Evolutionary conservation across 1,140 invertebrate species (phyloP).

Genomic region (Drosophila funebris): DNA sequence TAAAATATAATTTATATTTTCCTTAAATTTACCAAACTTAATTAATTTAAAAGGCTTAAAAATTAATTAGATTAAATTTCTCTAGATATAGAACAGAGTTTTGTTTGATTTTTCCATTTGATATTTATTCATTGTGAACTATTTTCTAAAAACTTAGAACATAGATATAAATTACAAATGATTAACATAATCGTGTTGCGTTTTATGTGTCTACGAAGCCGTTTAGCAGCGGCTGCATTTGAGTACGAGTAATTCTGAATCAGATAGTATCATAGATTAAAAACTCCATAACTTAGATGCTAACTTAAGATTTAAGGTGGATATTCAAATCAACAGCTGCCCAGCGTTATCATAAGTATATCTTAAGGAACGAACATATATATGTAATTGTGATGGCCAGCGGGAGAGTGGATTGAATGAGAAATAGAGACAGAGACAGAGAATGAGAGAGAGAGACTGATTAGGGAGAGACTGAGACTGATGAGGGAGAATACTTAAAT

Average conservation of each 20-base stretch:
- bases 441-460: no score
- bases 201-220: slow-evolving; percentile 1
- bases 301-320: slow-evolving; percentile 17
- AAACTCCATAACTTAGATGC: background rate
- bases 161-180: slow-evolving; percentile 33
- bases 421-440: background rate
- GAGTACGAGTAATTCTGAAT: background rate
- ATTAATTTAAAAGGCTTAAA: no score
- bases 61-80: no score
- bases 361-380: slow-evolving; percentile 38
- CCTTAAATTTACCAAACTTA: no score
- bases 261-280: background rate
- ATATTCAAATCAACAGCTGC: slow-evolving; percentile 19
- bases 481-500: no score
- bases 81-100: no score
- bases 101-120: slow-evolving; percentile 19
- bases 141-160: slow-evolving; percentile 42
- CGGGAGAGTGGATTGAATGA: background rate
- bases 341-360: background rate
- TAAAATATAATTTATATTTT: no score
- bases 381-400: slow-evolving; percentile 5
- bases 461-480: no score
- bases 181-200: slow-evolving; percentile 24
- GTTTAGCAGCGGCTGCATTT: background rate
- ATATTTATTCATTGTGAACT: slow-evolving; percentile 64